Conservation (phyloP, 2,888 invertebrate genomes). For the Pammene fasciana region DNA sequence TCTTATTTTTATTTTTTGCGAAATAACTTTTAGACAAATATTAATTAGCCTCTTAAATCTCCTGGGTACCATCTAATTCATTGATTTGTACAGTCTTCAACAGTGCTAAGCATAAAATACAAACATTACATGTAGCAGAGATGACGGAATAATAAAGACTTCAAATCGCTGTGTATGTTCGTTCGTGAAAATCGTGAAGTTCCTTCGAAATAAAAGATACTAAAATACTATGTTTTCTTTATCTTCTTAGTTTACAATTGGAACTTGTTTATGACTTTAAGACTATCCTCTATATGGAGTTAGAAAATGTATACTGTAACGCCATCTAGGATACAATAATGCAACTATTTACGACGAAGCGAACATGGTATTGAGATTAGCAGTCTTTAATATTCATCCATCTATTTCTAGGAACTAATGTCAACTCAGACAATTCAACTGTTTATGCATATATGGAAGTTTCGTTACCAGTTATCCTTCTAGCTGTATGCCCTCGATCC, state of each 20-base stretch:
- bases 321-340: neutral
- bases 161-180: no score
- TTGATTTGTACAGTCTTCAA: slow-evolving; percentile 23
- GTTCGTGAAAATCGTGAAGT: no score
- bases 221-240: no score
- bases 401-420: slow-evolving; percentile 14
- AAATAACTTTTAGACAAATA: neutral
- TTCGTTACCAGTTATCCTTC: slow-evolving; percentile 70
- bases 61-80: slow-evolving; percentile 1
- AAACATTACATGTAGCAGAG: slow-evolving; percentile 11
- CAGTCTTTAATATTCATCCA: neutral
- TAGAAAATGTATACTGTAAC: neutral
- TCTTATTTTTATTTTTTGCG: neutral
- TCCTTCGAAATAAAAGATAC: no score
- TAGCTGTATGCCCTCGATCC: slow-evolving; percentile 94
- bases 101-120: slow-evolving; percentile 29
- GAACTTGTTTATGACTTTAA: no score
- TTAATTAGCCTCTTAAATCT: slow-evolving; percentile 6
- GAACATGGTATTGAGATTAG: neutral
- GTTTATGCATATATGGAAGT: slow-evolving; percentile 36
- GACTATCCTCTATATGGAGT: neutral
- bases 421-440: slow-evolving; percentile 27
- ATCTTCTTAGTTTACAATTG: neutral
- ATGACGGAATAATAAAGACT: slow-evolving; percentile 2
- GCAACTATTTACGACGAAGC: neutral